A percentile compares a stretch with the other conserved stretches of the same genome.
Conservation (phyloP, 2,888 invertebrate genomes). For the Odontocolon sp. region DNA sequence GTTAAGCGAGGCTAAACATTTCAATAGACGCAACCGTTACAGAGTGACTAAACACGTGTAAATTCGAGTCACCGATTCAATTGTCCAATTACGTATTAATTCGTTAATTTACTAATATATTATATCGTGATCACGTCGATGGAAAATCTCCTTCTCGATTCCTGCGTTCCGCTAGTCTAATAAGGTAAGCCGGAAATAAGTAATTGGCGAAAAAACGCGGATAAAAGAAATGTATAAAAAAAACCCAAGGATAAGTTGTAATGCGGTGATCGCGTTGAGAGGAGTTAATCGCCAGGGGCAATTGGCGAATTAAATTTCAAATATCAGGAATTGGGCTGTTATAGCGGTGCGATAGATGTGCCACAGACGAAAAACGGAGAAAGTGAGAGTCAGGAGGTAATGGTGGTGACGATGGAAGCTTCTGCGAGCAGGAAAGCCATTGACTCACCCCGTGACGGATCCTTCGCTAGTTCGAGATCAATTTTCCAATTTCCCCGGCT, state of each 20-base stretch:
- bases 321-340: conserved; percentile 29
- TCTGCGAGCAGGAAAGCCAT: conserved; percentile 26
- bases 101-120: neutral
- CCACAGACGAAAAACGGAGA: conserved; percentile 11
- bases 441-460: conserved; percentile 60
- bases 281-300: conserved; percentile 50
- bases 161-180: neutral
- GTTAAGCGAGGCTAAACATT: conserved; percentile 18
- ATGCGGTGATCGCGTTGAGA: conserved; percentile 13
- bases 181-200: conserved; percentile 12
- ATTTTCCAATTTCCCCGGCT: conserved; percentile 78
- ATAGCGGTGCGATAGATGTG: neutral
- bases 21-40: neutral
- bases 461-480: conserved; percentile 71
- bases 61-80: no score
- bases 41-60: neutral
- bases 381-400: conserved; percentile 1
- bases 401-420: conserved; percentile 32
- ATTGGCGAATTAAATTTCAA: conserved; percentile 58
- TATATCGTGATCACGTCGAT: neutral
- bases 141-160: conserved; percentile 41
- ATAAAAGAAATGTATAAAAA: neutral
- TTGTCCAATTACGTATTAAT: no score
- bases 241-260: conserved; percentile 12
- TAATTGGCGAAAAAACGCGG: neutral